Base-by-base conservation (phyloP, 2,888 invertebrate genomes). In the Rutpela maculata region DNA sequence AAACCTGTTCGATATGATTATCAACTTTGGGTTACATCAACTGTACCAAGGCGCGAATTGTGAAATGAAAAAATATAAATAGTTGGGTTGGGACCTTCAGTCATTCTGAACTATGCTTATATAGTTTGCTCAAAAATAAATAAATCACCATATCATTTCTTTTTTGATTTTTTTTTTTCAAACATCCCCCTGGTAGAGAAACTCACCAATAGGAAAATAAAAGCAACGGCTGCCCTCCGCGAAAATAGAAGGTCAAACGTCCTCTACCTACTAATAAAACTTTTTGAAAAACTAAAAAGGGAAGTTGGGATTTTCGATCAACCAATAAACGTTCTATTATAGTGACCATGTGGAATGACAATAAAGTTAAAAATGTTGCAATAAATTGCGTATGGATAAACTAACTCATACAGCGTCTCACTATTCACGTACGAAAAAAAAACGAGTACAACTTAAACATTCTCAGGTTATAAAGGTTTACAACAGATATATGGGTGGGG, bases 401-500 rank as follows among this genome's bases (percentile, higher is more conserved):
- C 56, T 17, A 43, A 10, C 1, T 10, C 38, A 43, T 10, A 3
- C n/a, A 56, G 18, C 17, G n/a, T 1, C 18, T 10, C 56, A 17
- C 10, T 56, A 43, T 43, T 10, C 38, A 59, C 59, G 22, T 1
- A 59, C 5, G 9, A 22, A 22, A 22, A 59, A 59, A 59, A 59
- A 75, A 77, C 67, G 74, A 31, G 35, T 60, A 50, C 1, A 10
- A 7, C 17, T n/a, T 10, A 1, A n/a, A 56, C 56, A 72, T 66
- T 72, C 78, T 38, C 56, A 66, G 7, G 38, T 31, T 67, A 60
- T 75, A 55, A 73, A 68, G 15, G 60, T 63, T 15, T 80, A 78
- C 62, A 82, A 81, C 43, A 55, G 60, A 50, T 62, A 78, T 55
- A 84, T 83, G 18, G 66, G 50, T 38, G 43, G 66, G 2, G 38